Base-by-base conservation (phyloP, 2,797 vertebrate species). In the Onychomys arenicola region DNA sequence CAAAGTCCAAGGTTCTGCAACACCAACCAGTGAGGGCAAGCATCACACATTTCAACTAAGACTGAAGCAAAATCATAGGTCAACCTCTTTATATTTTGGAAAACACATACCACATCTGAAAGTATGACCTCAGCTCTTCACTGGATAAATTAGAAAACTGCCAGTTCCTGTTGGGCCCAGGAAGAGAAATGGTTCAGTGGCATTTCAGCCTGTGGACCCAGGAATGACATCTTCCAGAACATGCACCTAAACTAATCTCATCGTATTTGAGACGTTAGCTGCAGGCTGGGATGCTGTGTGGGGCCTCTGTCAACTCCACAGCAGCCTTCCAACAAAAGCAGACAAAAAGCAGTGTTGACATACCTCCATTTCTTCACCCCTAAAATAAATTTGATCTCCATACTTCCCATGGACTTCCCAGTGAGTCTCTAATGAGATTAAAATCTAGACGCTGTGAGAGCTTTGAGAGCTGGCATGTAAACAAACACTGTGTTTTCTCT, bases 331-430 rank as follows among this genome's bases (percentile, higher is more conserved):
- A 90, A 81, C 21, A 93, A 71, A 90, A 90, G 10, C 3, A 6
- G 27, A 69, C 13, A 37, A 34, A 57, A 92, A 90, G 81, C 13
- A 8, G 13, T 76, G 19, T 32, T 52, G 76, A 82, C 83, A 84
- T 73, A 77, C 40, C 55, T 65, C 55, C 17, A 80, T 10, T 46
- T 78, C 61, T 61, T 94, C 32, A 14, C 5, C 7, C 57, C 34
- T 21, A 75, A 91, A 76, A 67, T 94, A 91, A 78, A 43, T 65
- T 89, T 89, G 59, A 89, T 96, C 57, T 59, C 29, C 12, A 16
- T 37, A 67, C n/a, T 87, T 83, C 80, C 84, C 61, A 84, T 71
- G 67, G 52, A 14, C 27, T 91, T 83, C 34, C 40, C 71, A 69
- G 49, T n/a, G 67, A 87, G 59, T 93, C 57, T 25, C 77, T 57